Conservation (phyloP, 2,797 vertebrate species). For the Sciurus carolinensis region DNA sequence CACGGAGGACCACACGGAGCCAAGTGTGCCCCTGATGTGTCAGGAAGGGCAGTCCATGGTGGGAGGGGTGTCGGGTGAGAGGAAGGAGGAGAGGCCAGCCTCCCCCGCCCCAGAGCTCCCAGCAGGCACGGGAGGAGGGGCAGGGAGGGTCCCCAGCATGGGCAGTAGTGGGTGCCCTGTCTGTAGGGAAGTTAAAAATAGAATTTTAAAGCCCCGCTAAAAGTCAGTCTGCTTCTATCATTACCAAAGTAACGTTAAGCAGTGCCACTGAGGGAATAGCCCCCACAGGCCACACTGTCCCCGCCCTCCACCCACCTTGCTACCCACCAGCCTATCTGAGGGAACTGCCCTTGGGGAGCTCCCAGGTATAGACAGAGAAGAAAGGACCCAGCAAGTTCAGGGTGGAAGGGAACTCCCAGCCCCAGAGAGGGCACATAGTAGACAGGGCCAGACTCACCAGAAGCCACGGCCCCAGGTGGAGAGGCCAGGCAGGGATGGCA, state of each 20-base stretch:
- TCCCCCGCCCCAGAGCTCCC: neutral
- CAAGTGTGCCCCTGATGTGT: neutral
- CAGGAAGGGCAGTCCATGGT: neutral
- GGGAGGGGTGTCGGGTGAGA: neutral
- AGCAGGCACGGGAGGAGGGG: accelerated
- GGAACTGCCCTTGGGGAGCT: neutral
- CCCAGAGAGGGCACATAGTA: neutral
- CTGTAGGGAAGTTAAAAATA: neutral
- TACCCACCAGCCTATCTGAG: neutral
- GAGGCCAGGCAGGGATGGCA: neutral
- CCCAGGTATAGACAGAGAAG: neutral
- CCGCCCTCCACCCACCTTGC: neutral
- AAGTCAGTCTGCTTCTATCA: neutral
- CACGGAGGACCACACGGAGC: neutral
- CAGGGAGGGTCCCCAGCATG: neutral
- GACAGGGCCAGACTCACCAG: neutral
- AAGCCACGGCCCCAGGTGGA: neutral
- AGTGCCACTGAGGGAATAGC: neutral
- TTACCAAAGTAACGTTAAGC: neutral
- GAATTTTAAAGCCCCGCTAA: neutral
- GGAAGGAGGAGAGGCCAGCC: neutral
- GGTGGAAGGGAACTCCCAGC: accelerated
- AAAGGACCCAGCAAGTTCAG: neutral
- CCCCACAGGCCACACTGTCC: neutral
- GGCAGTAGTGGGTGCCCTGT: neutral